Base-by-base conservation (phyloP, 2,888 invertebrate species). In the Acronicta aceris region DNA sequence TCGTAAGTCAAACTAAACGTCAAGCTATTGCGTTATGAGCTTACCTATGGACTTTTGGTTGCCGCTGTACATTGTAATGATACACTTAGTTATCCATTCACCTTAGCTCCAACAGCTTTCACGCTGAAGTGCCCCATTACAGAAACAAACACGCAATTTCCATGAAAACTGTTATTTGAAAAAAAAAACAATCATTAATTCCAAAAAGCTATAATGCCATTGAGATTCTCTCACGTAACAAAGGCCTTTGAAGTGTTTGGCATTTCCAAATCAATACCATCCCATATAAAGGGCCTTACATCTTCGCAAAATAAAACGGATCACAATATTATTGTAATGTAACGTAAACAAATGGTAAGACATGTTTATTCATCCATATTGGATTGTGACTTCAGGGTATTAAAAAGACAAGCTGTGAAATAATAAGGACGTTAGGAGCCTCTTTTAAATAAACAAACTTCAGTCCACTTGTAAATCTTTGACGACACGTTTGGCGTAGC, bases 251-350 rank as follows among this genome's bases (percentile, higher is more conserved):
- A 82, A 84, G 81, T 85, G 71, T 80, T 80, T 76, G 71, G 81
- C 71, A 81, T 79, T 77, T 68, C 60, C 63, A 70, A 84, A 85
- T 83, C 86, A 82, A 85, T 87, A 83, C 75, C 59, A 65, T 33
- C 41, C 25, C 21, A 73, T 66, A 81, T 83, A 83, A 85, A 82
- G 78, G 72, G 71, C 71, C 78, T 80, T 78, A 74, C 78, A 80
- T 81, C 58, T 66, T 62, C 43, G 62, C 69, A 77, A 66, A 81
- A 84, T 79, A 78, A 81, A 79, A 82, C 76, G 72, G 74, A 78
- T 74, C 70, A 73, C 64, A 81, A 81, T 83, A 81, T 81, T 78
- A 76, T 79, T 81, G 80, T 79, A 78, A 75, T 64, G 60, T 70
- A 48, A 59, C 21, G 50, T 52, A 66, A 78, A 66, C 63, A 64